Conservation (phyloP, 1,140 invertebrate species). For the Drosophila obscura region DNA sequence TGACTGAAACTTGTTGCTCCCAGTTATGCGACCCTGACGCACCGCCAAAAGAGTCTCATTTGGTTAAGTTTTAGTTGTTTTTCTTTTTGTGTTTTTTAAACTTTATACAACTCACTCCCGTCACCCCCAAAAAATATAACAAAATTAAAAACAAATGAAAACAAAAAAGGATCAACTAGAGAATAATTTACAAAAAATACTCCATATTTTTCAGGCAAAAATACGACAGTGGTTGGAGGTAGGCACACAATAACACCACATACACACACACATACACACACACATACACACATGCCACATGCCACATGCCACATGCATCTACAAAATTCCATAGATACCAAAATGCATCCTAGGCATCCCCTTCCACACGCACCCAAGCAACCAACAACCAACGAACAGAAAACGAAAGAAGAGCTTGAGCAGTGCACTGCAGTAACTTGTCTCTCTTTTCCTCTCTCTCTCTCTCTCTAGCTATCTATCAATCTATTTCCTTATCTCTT, state of each 20-base stretch:
- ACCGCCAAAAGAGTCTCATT: too few relatives aligned
- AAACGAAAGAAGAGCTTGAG: conserved; percentile 46
- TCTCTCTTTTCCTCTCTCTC: conserved; percentile 31
- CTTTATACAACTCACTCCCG: not conserved
- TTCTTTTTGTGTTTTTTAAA: too few relatives aligned
- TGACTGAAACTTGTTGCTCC: too few relatives aligned
- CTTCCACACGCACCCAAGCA: conserved; percentile 10
- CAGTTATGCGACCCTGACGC: too few relatives aligned
- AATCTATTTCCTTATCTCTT: conserved; percentile 32
- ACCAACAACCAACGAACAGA: conserved; percentile 23
- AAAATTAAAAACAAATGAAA: not conserved
- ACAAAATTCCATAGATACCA: conserved; percentile 3
- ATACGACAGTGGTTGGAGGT: conserved; percentile 90
- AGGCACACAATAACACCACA: conserved; percentile 76
- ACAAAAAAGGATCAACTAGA: conserved; percentile 5
- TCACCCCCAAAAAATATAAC: not conserved
- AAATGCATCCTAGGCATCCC: not conserved
- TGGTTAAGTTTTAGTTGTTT: too few relatives aligned
- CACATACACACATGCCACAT: conserved; percentile 5
- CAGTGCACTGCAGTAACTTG: conserved; percentile 41
- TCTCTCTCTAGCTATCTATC: conserved; percentile 35
- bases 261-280: conserved; percentile 10
- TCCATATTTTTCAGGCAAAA: conserved; percentile 86
- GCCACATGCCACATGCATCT: conserved; percentile 10
- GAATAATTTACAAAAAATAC: conserved; percentile 79